Evolutionary conservation across 2,888 invertebrate species (phyloP), one percentile per base, ranked within the genome.

Genomic region (Amphiduros pacificus): DNA sequence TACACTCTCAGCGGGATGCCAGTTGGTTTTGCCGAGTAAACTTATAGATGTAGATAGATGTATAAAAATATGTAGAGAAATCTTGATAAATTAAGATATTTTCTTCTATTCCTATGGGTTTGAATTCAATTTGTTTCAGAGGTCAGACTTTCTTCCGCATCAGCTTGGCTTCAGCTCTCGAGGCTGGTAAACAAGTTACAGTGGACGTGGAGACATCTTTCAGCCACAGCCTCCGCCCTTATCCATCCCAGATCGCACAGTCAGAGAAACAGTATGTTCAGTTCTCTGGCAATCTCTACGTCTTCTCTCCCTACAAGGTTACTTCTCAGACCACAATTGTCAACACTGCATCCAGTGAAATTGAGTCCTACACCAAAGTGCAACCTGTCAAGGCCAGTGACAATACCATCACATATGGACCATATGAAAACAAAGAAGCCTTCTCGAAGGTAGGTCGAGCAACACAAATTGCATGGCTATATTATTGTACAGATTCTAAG

Each of bases 251-350:
- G 71, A 95, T 99, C 64, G 87, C 89, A 0, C 99, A 99, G 81
- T 89, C 91, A 66, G 98, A 99, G 75, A 92, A 93, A 74, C 99
- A 99, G 69, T 86, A 94, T 67, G 93, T 99, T 0, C 88, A 91
- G 70, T 97, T 91, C 79, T 87, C 86, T 69, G 95, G 94, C 28
- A 93, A 90, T 77, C 86, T 92, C 61, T 92, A 93, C 78, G 86
- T 91, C 59, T 94, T 89, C 78, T 88, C 91, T 0, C 93, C 94
- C 0, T 99, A 98, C 82, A 80, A 85, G 61, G 90, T 93, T 0
- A 81, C 82, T 0, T 89, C 89, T 41, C 95, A 97, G 82, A 93
- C 90, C 69, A 93, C 94, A 0, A 88, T 86, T 11, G 87, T 98
- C 6, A 85, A 88, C 44, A 81, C 94, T 57, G 89, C 91, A 52